Evolutionary conservation across 2,113 vertebrate species (phyloP).

Genomic region (Apeltes quadracus): DNA sequence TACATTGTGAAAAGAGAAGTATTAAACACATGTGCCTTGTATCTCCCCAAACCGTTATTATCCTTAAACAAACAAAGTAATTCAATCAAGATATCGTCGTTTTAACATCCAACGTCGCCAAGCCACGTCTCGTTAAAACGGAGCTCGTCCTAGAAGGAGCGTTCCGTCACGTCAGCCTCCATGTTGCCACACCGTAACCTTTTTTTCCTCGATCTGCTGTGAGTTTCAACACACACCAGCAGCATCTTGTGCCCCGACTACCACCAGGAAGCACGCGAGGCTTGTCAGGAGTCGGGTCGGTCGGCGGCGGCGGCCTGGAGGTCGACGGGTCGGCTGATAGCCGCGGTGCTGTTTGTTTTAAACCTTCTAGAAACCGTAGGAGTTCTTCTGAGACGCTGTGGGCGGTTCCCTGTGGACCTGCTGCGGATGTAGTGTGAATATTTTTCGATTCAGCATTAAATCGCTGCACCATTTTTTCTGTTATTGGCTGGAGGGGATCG

Average conservation of each 20-base stretch:
- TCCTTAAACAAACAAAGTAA: background rate
- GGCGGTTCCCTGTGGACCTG: background rate
- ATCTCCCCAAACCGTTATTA: background rate
- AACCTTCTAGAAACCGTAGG: background rate
- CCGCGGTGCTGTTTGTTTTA: background rate
- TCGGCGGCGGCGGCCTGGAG: background rate
- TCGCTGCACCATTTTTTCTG: background rate
- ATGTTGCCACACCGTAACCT: background rate
- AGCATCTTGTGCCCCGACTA: background rate
- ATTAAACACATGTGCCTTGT: background rate
- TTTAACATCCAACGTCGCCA: no score
- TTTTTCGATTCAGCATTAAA: background rate
- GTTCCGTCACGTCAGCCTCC: background rate
- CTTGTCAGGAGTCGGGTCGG: conserved; percentile 10
- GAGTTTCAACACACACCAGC: background rate
- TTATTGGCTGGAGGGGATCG: background rate
- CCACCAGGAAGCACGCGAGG: background rate
- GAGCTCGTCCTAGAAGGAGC: no score
- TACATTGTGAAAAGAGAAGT: background rate
- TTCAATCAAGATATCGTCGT: background rate
- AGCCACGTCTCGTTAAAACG: background rate
- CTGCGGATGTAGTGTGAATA: background rate
- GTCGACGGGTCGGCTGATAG: background rate
- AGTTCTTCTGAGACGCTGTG: background rate
- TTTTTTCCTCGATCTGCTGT: background rate